Base-by-base conservation (phyloP, 2,888 invertebrate genomes). In the Drosophila meridiana region DNA sequence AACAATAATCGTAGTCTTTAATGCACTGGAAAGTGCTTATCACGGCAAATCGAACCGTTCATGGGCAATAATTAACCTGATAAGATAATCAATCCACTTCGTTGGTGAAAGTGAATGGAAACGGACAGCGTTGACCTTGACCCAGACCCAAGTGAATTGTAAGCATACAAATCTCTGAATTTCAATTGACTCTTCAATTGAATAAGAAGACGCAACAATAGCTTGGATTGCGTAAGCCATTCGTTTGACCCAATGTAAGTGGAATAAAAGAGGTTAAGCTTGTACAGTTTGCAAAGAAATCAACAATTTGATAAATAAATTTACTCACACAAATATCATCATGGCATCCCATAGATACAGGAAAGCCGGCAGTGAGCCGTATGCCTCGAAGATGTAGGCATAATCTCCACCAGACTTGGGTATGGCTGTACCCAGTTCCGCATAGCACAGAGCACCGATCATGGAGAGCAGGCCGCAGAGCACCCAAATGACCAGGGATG, bases 281-380 rank as follows among this genome's bases (percentile, higher is more conserved):
- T 45, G 14, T 3, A 14, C 34, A 20, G 20, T 34, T 0, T 36
- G 4, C 9, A 43, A 61, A 53, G 56, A 34, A 34, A 34, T 52
- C 9, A n/a, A 9, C 11, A 30, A 42, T n/a, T n/a, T 28, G 2
- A 9, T n/a, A 8, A n/a, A 34, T 4, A 34, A 30, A 32, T 14
- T 14, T 47, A 95, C 98, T 95, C 94, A 99, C 97, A 98, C 98
- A 94, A 99, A 98, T 74, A 99, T 97, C 89, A 99, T 94, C 94
- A 98, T 97, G n/a, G 99, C 98, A 92, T 98, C 98, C 99, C 99
- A 99, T 14, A 99, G 94, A 92, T 98, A 99, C 14, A 99, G 94
- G 93, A 99, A 99, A 0, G 99, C 97, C 20, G 98, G 98, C 66
- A 99, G 93, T 2, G 97, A 95, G 34, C 99, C 99, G 91, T 96